phyloP scores from a whole-genome alignment of 2,888 invertebrate species.

The Idaea straminata region DNA sequence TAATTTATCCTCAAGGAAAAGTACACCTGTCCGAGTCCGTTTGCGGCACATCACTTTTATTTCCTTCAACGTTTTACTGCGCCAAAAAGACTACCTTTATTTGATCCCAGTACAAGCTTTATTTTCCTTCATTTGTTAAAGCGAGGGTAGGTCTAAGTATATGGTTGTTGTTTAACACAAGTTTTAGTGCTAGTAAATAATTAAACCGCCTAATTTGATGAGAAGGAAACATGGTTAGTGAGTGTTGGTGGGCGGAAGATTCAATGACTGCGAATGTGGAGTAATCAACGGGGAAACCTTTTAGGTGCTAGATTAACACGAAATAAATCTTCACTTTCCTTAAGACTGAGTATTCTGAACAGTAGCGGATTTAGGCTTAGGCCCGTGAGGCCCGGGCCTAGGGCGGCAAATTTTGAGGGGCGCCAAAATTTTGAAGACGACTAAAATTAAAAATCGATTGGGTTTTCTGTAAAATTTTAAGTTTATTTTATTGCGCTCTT shows the following conservation, averaged over 20 bases:
- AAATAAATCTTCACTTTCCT: conserved; percentile 30
- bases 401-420: too few species aligned
- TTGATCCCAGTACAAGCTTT: conserved; percentile 52
- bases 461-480: too few species aligned
- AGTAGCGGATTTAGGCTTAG: too few species aligned
- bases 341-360: not conserved
- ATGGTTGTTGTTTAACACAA: conserved; percentile 55
- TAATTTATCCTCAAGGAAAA: conserved; percentile 56
- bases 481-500: too few species aligned
- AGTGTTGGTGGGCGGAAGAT: conserved; percentile 62
- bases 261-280: conserved; percentile 47
- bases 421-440: too few species aligned
- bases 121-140: conserved; percentile 34
- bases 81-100: conserved; percentile 53
- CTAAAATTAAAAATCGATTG: too few species aligned
- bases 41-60: conserved; percentile 61
- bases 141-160: conserved; percentile 52
- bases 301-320: conserved; percentile 30
- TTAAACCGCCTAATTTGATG: conserved; percentile 77
- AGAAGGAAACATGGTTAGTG: conserved; percentile 54
- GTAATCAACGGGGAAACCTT: conserved; percentile 39
- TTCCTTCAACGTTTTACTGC: conserved; percentile 67
- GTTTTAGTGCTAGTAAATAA: conserved; percentile 78
- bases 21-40: conserved; percentile 62
- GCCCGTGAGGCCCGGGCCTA: too few species aligned